Conservation (phyloP, 2,113 vertebrate genomes). For the Podiceps cristatus region DNA sequence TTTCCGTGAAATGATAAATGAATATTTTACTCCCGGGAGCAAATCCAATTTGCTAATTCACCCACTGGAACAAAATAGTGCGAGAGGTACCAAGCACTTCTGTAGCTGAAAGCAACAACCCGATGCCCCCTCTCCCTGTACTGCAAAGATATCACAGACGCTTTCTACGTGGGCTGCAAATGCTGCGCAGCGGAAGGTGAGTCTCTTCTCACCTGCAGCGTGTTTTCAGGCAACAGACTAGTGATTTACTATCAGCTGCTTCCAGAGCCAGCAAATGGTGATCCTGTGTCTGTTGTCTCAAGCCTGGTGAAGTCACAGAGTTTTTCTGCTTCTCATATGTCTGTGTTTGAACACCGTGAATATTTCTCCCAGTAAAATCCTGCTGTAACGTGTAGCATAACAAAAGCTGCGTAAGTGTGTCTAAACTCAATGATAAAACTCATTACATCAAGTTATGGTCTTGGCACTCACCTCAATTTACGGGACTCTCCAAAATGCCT, state of each 20-base stretch:
- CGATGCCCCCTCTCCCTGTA: not conserved
- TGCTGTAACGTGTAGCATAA: rapidly evolving
- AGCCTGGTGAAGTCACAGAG: not conserved
- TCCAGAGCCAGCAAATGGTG: slow-evolving; percentile 5
- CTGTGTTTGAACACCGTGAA: slow-evolving; percentile 6
- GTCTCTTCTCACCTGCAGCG: not conserved
- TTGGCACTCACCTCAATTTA: not conserved
- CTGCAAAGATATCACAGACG: not conserved
- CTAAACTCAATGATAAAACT: not conserved
- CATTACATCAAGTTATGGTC: not conserved
- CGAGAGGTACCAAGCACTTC: not conserved
- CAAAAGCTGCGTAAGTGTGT: not conserved
- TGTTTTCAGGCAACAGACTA: slow-evolving; percentile 2
- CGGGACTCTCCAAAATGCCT: not conserved
- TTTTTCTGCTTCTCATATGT: not conserved
- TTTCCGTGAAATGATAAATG: not conserved
- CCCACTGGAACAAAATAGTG: not conserved
- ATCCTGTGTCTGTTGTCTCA: not conserved
- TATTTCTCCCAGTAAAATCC: not conserved
- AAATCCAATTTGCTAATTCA: slow-evolving; percentile 4
- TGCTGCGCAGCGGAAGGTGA: not conserved
- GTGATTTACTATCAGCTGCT: slow-evolving; percentile 37
- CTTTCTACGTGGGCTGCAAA: not conserved
- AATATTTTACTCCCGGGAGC: not conserved
- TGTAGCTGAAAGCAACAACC: not conserved